Evolutionary conservation across 2,113 vertebrate genomes (phyloP).

Genomic region (Himantopus leucocephalus): DNA sequence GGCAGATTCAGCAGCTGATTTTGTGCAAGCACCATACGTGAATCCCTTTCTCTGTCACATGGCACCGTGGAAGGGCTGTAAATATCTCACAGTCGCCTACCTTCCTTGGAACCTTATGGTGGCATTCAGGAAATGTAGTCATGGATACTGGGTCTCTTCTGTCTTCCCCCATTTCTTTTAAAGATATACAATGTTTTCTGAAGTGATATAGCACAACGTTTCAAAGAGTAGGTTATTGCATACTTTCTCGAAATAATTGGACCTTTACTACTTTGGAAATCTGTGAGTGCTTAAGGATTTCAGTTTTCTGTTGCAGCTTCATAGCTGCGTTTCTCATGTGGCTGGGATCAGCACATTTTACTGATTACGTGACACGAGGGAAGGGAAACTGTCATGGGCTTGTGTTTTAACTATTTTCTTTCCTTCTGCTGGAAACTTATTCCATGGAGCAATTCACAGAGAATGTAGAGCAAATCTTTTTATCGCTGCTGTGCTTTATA

Average conservation of each 20-base stretch:
- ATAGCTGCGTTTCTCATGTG: not conserved
- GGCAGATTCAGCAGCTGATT: not conserved
- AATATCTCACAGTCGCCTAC: not conserved
- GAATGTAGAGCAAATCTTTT: not conserved
- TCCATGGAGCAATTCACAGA: not conserved
- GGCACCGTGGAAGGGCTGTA: not conserved
- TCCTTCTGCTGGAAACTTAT: not conserved
- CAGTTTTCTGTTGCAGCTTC: not conserved
- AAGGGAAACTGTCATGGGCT: not conserved
- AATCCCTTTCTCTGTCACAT: fast-evolving
- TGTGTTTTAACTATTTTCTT: not conserved
- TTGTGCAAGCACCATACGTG: not conserved
- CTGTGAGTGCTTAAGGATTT: not conserved
- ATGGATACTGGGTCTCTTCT: not conserved
- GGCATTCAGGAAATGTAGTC: not conserved
- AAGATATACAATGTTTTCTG: not conserved
- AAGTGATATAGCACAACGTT: not conserved
- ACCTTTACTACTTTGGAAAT: not conserved
- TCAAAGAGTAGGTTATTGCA: not conserved
- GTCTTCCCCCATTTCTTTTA: not conserved
- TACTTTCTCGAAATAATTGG: not conserved
- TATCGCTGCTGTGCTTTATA: not conserved
- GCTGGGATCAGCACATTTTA: not conserved
- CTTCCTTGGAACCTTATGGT: not conserved
- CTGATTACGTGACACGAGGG: not conserved